Conservation (phyloP, 2,888 invertebrate genomes). For the Parnassius smintheus region DNA sequence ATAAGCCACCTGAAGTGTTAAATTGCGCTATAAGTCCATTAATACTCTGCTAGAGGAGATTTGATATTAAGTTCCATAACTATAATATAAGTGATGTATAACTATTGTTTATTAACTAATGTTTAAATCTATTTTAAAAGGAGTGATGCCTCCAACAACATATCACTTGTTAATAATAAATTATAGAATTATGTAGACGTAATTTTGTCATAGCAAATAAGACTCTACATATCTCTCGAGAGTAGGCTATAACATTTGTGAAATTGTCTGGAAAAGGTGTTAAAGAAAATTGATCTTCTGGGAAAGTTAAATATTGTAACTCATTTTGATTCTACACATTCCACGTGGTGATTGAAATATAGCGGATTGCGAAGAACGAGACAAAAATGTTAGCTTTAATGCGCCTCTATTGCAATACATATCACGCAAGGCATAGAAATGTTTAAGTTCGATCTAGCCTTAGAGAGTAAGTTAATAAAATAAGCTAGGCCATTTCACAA, state of each 20-base stretch:
- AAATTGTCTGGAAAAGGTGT: background rate
- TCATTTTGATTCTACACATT: conserved; percentile 1
- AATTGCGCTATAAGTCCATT: conserved; percentile 69
- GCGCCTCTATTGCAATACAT: conserved; percentile 78
- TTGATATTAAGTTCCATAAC: conserved; percentile 49
- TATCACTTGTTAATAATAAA: conserved; percentile 81
- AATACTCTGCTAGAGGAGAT: conserved; percentile 51
- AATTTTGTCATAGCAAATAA: conserved; percentile 70
- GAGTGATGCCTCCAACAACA: conserved; percentile 77
- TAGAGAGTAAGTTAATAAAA: conserved; percentile 55
- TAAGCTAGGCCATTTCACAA: conserved; percentile 78
- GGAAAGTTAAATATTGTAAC: background rate
- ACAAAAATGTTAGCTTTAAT: conserved; percentile 62
- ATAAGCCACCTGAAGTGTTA: conserved; percentile 73
- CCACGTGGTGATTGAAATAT: conserved; percentile 1
- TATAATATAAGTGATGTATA: conserved; percentile 54
- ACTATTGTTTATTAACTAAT: conserved; percentile 60
- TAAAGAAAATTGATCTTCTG: conserved; percentile 1
- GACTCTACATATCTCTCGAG: conserved; percentile 68
- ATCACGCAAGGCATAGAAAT: conserved; percentile 78
- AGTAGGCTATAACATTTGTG: conserved; percentile 39
- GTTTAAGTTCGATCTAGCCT: conserved; percentile 73
- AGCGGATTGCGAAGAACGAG: conserved; percentile 27
- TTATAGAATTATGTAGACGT: conserved; percentile 70
- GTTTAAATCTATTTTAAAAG: conserved; percentile 63